Evolutionary conservation across 1,140 invertebrate genomes (phyloP).

Genomic region (Maniola jurtina): DNA sequence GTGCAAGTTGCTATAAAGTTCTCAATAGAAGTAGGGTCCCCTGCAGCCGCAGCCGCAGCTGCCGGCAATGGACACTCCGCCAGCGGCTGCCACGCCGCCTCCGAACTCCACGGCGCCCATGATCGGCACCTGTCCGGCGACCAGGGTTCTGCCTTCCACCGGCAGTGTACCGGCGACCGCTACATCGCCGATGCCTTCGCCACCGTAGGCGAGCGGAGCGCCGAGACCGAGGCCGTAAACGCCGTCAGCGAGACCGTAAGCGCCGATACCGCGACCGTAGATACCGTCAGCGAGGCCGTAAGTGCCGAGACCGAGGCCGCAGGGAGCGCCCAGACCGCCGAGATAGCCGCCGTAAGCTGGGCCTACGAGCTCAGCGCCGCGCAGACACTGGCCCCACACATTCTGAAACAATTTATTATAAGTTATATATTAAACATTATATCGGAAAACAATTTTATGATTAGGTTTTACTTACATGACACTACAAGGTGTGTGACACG

Average conservation of each 20-base stretch:
- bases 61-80: slow-evolving; percentile 35
- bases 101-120: slow-evolving; percentile 16
- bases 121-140: not conserved
- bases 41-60: slow-evolving; percentile 25
- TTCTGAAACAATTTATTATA: not conserved
- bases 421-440: too few species aligned
- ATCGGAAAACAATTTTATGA: too few species aligned
- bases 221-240: not conserved
- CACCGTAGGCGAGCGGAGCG: slow-evolving; percentile 31
- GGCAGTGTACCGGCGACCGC: too few species aligned
- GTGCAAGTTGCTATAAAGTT: not conserved
- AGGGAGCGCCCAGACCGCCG: too few species aligned
- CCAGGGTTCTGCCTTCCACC: too few species aligned
- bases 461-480: too few species aligned
- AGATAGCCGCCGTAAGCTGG: not conserved
- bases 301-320: not conserved
- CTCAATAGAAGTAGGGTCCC: not conserved
- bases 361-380: not conserved
- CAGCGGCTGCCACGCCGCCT: slow-evolving; percentile 34
- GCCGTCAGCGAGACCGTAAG: not conserved
- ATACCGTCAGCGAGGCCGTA: not conserved
- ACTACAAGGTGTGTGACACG: too few species aligned
- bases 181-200: slow-evolving; percentile 36
- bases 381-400: not conserved
- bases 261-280: not conserved